A percentile compares a stretch with the other conserved stretches of the same genome.
These are phyloP conservation scores for Dendronephthya gigantea DNA, from an alignment of 64 coral and sea anemone genomes.

Conservation along the genomic window DNA sequence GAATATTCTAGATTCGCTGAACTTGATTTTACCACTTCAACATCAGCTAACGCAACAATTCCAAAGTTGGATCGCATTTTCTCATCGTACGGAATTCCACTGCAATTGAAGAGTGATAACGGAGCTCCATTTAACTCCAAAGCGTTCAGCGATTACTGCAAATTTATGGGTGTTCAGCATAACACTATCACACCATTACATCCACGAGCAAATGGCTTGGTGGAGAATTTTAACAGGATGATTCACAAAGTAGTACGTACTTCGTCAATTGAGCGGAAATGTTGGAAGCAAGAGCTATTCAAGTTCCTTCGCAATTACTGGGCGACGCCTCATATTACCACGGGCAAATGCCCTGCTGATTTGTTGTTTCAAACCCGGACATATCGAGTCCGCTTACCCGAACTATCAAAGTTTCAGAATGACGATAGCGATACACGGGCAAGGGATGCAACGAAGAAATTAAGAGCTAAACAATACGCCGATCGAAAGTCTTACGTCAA, in stretches of 20 bases:
- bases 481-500: not conserved
- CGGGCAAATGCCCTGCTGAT: not conserved
- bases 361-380: not conserved
- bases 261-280: not conserved
- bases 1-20: conserved; percentile 5
- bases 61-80: not conserved
- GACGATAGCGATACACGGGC: not conserved
- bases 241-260: not conserved
- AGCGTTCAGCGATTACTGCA: not conserved
- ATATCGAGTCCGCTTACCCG: not conserved
- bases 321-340: not conserved
- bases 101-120: not conserved
- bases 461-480: not conserved
- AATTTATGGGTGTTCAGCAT: not conserved
- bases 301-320: conserved; percentile 1
- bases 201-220: not conserved
- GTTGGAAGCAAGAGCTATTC: not conserved
- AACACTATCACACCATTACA: not conserved
- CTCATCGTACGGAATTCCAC: not conserved
- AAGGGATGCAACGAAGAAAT: not conserved
- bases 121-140: not conserved
- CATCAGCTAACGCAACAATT: not conserved
- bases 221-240: conserved; percentile 12
- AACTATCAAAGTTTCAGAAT: not conserved
- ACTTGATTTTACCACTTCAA: not conserved